These are phyloP conservation scores for Paragorgia papillata DNA, from an alignment of 92 coral and sea anemone genomes.

Conservation along the genomic window DNA sequence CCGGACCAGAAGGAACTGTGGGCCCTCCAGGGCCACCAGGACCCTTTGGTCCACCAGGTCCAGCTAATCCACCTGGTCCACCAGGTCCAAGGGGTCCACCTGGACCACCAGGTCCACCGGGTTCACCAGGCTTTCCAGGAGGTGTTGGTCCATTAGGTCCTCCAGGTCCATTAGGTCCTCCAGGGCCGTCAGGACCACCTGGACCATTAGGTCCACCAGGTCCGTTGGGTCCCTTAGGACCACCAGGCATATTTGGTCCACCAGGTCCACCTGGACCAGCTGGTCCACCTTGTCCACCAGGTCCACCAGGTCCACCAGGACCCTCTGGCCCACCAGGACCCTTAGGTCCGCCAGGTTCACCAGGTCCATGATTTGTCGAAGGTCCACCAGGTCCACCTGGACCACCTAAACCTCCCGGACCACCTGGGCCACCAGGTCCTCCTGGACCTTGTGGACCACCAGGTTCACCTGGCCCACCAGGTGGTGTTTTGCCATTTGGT, in stretches of 20 bases:
- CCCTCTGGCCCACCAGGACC: not conserved
- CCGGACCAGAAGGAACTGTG: not conserved
- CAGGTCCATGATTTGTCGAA: conserved; percentile 53
- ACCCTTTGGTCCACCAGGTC: conserved; percentile 30
- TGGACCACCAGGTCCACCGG: conserved; percentile 88
- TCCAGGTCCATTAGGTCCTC: conserved; percentile 72
- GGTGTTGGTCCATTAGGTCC: conserved; percentile 80
- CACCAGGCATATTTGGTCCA: conserved; percentile 52
- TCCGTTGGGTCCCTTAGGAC: conserved; percentile 52
- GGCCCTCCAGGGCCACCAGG: conserved; percentile 44
- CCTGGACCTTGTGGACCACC: conserved; percentile 82
- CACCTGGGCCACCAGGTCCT: conserved; percentile 78
- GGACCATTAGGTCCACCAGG: conserved; percentile 72
- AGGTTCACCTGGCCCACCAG: conserved; percentile 56
- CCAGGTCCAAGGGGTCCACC: conserved; percentile 34
- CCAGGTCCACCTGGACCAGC: conserved; percentile 13
- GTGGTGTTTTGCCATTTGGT: conserved; percentile 63
- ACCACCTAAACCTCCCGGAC: conserved; percentile 82
- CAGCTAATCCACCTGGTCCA: conserved; percentile 29
- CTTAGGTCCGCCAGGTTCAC: conserved; percentile 23
- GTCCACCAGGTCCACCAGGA: not conserved
- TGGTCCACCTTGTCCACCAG: conserved; percentile 7
- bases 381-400: conserved; percentile 94
- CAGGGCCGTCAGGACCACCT: conserved; percentile 53
- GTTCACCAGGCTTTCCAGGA: conserved; percentile 84